Percentiles rank a stretch among this genome's conserved stretches.
These are phyloP conservation scores for Zoanthus gigantus DNA, from an alignment of 92 coral and sea anemone species.

Conservation along the genomic window DNA sequence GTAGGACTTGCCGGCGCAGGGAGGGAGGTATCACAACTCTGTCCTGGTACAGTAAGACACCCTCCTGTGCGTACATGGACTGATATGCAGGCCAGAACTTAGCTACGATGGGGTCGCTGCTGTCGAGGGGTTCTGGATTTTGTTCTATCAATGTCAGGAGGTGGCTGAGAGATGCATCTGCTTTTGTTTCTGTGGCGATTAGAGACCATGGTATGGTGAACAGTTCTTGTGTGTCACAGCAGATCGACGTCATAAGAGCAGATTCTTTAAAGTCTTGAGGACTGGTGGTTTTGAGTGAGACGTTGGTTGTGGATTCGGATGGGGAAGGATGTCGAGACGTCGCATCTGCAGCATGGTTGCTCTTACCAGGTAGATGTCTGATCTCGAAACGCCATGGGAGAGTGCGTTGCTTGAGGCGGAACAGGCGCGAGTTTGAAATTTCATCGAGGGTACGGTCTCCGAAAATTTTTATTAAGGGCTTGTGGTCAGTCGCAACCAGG, in stretches of 20 bases:
- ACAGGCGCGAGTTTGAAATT: constrained; percentile 34
- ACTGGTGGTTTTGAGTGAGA: neutral
- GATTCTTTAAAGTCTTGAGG: constrained; percentile 5
- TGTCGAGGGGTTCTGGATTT: constrained; percentile 21
- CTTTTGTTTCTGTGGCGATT: constrained; percentile 40
- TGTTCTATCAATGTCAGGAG: constrained; percentile 27
- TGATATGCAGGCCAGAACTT: constrained; percentile 10
- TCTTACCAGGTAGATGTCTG: constrained; percentile 20
- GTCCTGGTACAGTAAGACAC: neutral
- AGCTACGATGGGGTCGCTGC: constrained; percentile 14
- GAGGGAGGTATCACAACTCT: constrained; percentile 16
- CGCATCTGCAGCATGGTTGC: constrained; percentile 11
- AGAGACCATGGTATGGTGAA: constrained; percentile 46
- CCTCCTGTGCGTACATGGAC: constrained; percentile 4
- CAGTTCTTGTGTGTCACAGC: constrained; percentile 24
- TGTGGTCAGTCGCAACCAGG: neutral
- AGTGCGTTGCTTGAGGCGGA: constrained; percentile 54
- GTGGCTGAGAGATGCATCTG: constrained; percentile 37
- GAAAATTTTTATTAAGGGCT: constrained; percentile 26
- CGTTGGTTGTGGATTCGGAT: constrained; percentile 1
- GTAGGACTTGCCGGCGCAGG: neutral
- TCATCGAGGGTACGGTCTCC: constrained; percentile 29
- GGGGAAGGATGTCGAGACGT: constrained; percentile 34
- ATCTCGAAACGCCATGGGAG: constrained; percentile 30
- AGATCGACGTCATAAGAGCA: constrained; percentile 13